A percentile compares a stretch with the other conserved stretches of the same genome.
Conservation (phyloP, 2,113 vertebrate genomes). For the Lanius collurio region DNA sequence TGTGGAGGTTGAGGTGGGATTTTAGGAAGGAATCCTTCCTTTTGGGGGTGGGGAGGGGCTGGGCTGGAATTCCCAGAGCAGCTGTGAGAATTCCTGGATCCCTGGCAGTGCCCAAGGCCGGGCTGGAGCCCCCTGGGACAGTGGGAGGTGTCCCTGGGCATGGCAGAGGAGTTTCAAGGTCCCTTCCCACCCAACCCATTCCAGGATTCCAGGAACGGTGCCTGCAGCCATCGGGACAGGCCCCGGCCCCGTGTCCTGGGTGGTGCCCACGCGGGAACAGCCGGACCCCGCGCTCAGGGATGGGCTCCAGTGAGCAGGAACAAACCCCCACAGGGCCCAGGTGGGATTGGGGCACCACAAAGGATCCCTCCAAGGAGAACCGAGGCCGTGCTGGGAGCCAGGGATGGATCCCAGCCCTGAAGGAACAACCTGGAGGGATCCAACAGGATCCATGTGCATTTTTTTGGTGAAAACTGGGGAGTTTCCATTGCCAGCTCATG, state of each 20-base stretch:
- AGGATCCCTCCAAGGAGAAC: background rate
- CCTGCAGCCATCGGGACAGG: too few relatives aligned
- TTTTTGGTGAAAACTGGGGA: background rate
- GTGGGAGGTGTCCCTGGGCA: too few relatives aligned
- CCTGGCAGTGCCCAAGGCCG: too few relatives aligned
- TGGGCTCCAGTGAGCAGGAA: background rate
- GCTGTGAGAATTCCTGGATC: too few relatives aligned
- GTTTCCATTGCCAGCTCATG: background rate
- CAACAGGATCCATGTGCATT: accelerated
- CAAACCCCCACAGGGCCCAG: accelerated
- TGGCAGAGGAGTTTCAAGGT: too few relatives aligned
- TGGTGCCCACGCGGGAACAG: too few relatives aligned
- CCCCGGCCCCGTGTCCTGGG: too few relatives aligned
- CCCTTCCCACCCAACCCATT: background rate
- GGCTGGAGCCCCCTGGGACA: too few relatives aligned
- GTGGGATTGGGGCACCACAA: accelerated
- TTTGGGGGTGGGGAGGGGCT: too few relatives aligned
- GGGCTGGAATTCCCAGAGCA: too few relatives aligned
- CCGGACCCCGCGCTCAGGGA: background rate
- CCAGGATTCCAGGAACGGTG: background rate
- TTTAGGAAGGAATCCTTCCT: too few relatives aligned
- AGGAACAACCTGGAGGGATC: background rate
- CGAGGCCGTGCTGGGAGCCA: accelerated
- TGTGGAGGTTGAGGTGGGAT: too few relatives aligned
- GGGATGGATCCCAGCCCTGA: background rate